Evolutionary conservation across 1,140 invertebrate species (phyloP), one percentile per base, ranked within the genome.

Genomic region (Heliconius eleuchia): DNA sequence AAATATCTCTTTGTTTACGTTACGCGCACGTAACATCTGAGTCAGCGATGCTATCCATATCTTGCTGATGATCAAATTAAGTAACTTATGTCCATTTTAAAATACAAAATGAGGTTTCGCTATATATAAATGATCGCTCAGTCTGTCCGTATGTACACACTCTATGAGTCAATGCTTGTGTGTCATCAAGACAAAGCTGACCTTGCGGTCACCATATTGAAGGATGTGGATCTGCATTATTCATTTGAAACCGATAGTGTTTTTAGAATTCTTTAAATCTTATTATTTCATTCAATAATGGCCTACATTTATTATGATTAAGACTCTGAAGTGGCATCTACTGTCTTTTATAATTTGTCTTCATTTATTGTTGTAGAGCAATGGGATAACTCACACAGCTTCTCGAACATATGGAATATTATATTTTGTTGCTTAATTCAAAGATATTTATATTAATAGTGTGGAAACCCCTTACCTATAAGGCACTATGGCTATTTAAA

Each of bases 131-230:
- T 16, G 27, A 27, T 66, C n/a, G 13, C 3, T 60, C 57, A 16
- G 60, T 66, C 60, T 11, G 60, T 27, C 13, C 13, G 42, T 46
- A 37, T 37, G 5, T 37, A 5, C 42, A 46, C 16, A 19, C 6
- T 34, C 1, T 7, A 30, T 76, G 74, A 76, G 57, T 70, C 74
- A 71, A 50, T 77, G n/a, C n/a, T 37, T 23, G 71, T 78, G 37
- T 76, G 60, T 71, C 74, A 75, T 83, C 37, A 66, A 84, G 50
- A 80, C 78, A 75, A 75, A 80, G 71, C 37, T 72, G 79, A 73
- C 79, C 79, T 80, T 80, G 79, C 74, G 84, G 82, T 82, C 78
- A 80, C 81, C 83, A 80, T 81, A 60, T 66, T 71, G 71, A 23
- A 77, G 79, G 74, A 8, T 42, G 72, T 77, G 85, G 80, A 86